Base-by-base conservation (phyloP, 2,888 invertebrate genomes). In the Eupeodes luniger region DNA sequence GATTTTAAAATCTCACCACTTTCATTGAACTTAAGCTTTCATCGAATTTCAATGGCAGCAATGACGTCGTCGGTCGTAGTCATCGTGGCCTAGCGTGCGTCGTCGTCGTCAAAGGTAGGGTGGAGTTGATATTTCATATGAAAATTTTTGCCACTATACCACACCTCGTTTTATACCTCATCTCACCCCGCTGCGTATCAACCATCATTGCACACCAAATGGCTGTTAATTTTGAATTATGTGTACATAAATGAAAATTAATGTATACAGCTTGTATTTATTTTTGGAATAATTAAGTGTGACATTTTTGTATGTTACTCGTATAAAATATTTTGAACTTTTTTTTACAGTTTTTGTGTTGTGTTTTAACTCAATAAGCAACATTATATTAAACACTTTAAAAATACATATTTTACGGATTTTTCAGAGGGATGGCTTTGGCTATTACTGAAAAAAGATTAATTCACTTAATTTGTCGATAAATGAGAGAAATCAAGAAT, bases 1-100 rank as follows among this genome's bases (percentile, higher is more conserved):
- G 69, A 72, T 27, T 53, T 64, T 5, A 44, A 61, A 19, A 80
- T 40, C 51, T 74, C 70, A 70, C 88, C 78, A 88, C 81, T 81
- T 85, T 88, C 88, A 85, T 81, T 88, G 88, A 88, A 88, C 78
- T 64, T 64, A 81, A 88, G 84, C 81, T 84, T 88, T 85, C 85
- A 88, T 85, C 51, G 85, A 75, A 62, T 78, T 85, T 81, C 81
- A 88, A 88, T 88, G 81, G 85, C 84, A 84, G 59, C 69, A 88
- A 88, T 88, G 84, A 84, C 84, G 88, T 88, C 74, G 81, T 40
- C 40, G 40, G 9, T 40, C 40, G 40, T 36, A 5, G 36, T 36
- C 19, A 19, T 19, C 19, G 19, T 27, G 3, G 27, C 27, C 3
- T 2, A 27, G 27, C 27, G 27, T 27, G 27, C 40, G 40, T 40